A percentile compares a stretch with the other conserved stretches of the same genome.
These are phyloP conservation scores for Dendronephthya gigantea DNA, from an alignment of 64 coral and sea anemone species.

Conservation along the genomic window DNA sequence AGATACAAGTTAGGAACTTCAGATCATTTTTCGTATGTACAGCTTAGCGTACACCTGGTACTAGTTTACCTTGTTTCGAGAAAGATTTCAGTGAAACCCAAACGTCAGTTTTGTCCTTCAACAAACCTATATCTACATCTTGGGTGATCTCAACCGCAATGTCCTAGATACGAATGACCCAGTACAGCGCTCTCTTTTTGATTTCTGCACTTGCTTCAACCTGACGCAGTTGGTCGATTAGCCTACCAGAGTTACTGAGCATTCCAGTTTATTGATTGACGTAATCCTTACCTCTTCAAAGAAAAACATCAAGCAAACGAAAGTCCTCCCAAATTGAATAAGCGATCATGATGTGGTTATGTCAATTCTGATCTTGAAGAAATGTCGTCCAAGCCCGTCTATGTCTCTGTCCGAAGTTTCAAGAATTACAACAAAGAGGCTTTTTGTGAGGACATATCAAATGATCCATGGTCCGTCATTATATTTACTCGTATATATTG, in stretches of 20 bases:
- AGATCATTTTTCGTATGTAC: constrained; percentile 35
- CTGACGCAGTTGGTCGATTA: constrained; percentile 29
- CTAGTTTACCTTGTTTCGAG: constrained; percentile 22
- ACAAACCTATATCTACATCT: constrained; percentile 39
- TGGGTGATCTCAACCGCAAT: constrained; percentile 41
- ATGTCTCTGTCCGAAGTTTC: too few relatives aligned
- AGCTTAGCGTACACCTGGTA: constrained; percentile 14
- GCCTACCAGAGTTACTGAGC: constrained; percentile 38
- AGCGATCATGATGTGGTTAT: too few relatives aligned
- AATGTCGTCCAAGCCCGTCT: too few relatives aligned
- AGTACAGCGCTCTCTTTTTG: background rate
- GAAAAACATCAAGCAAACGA: too few relatives aligned
- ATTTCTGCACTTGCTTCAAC: constrained; percentile 26
- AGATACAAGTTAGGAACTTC: constrained; percentile 8
- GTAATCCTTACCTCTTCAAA: too few relatives aligned
- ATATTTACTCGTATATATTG: too few relatives aligned
- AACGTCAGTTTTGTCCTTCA: background rate
- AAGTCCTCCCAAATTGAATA: too few relatives aligned
- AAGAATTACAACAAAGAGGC: too few relatives aligned
- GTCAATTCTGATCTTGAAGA: too few relatives aligned
- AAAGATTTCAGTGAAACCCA: constrained; percentile 21
- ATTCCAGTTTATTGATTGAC: constrained; percentile 24
- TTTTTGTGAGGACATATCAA: too few relatives aligned
- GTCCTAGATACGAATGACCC: background rate
- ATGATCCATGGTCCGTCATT: too few relatives aligned